These are phyloP conservation scores for Sternotherus odoratus DNA, from an alignment of 2,797 vertebrate species.

Conservation along the genomic window DNA sequence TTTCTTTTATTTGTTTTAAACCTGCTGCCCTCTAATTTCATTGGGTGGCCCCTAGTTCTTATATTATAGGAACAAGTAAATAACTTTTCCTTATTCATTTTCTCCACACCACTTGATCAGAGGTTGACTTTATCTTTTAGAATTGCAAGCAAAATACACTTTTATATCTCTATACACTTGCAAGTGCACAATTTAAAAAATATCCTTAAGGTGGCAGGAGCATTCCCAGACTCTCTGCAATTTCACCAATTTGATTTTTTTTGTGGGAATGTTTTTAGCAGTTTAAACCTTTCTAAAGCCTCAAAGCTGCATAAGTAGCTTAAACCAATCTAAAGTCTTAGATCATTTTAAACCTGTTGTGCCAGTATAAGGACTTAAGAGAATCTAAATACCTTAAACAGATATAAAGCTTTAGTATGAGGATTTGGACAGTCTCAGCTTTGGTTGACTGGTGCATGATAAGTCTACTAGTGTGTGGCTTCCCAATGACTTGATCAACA, in stretches of 20 bases:
- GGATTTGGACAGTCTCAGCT: conserved; percentile 38
- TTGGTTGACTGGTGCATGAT: neutral
- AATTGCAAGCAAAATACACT: neutral
- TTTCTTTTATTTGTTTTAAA: too few species aligned
- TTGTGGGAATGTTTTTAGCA: conserved; percentile 54
- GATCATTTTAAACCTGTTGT: conserved; percentile 76
- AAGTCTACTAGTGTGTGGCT: neutral
- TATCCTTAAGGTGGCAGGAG: neutral
- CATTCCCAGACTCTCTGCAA: neutral
- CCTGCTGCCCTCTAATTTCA: too few species aligned
- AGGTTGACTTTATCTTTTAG: neutral
- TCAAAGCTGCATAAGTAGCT: conserved; percentile 72
- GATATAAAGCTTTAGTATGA: conserved; percentile 60
- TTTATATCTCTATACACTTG: neutral
- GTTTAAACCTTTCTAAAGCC: conserved; percentile 68
- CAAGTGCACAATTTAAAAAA: neutral
- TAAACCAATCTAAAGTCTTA: conserved; percentile 62
- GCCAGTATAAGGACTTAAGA: conserved; percentile 65
- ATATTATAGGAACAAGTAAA: too few species aligned
- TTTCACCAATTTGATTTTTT: neutral
- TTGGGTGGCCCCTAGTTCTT: too few species aligned
- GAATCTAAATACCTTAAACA: conserved; percentile 70
- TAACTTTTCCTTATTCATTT: too few species aligned
- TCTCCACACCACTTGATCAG: neutral
- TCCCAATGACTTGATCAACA: neutral